Conservation (phyloP, 2,888 invertebrate species). For the Parascotia fuliginaria region DNA sequence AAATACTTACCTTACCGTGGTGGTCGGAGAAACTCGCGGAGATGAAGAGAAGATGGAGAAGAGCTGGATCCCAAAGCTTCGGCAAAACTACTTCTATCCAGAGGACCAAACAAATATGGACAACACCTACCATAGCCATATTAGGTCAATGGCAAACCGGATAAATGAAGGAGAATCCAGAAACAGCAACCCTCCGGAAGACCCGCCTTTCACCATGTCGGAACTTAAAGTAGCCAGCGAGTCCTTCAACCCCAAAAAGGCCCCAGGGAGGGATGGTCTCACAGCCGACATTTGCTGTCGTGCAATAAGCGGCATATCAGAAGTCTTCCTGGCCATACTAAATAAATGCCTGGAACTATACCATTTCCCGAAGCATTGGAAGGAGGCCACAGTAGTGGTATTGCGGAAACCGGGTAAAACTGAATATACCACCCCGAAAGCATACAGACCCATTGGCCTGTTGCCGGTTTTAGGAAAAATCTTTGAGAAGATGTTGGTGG, state of each 20-base stretch:
- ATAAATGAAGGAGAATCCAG: no score
- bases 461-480: not conserved
- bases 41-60: slow-evolving; percentile 11
- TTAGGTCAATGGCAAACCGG: no score
- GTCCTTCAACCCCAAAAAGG: not conserved
- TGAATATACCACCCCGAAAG: not conserved
- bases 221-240: not conserved
- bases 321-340: not conserved
- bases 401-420: not conserved
- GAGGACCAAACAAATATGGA: no score
- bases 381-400: not conserved
- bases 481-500: not conserved
- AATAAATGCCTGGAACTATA: not conserved
- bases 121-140: no score
- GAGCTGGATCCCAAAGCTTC: slow-evolving; percentile 11
- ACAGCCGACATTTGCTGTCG: not conserved
- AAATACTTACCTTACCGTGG: slow-evolving; percentile 26
- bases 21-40: slow-evolving; percentile 20
- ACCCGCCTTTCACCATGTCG: not conserved
- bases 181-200: not conserved
- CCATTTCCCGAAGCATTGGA: not conserved
- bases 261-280: not conserved
- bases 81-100: not conserved
- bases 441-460: not conserved
- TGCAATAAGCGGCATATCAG: not conserved